phyloP scores from a whole-genome alignment of 23 tunicate species.

The Trididemnum miniatum region DNA sequence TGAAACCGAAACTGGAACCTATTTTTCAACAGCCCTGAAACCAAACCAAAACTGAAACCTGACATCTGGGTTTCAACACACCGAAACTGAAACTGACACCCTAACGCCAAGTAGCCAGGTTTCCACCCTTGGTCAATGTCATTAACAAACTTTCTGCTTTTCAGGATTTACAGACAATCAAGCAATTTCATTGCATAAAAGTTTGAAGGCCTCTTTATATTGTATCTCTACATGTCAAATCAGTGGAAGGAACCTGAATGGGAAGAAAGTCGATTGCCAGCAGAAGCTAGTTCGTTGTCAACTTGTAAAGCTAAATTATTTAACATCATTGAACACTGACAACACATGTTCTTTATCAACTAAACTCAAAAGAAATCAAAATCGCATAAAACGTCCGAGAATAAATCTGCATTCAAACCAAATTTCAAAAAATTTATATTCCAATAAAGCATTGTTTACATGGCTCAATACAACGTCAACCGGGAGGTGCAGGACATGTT shows the following conservation, averaged over 20 bases:
- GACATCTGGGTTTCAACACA: too few relatives aligned
- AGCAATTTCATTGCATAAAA: slow-evolving; percentile 60
- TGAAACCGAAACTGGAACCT: too few relatives aligned
- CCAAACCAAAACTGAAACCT: too few relatives aligned
- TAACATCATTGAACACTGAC: neutral
- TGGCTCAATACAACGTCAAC: slow-evolving; percentile 93
- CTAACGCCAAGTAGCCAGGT: too few relatives aligned
- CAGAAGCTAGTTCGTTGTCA: slow-evolving; percentile 41
- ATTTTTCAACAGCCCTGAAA: too few relatives aligned
- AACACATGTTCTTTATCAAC: neutral
- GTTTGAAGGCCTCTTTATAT: slow-evolving; percentile 60
- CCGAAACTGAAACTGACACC: too few relatives aligned
- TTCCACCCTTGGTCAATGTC: too few relatives aligned
- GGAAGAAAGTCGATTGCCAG: slow-evolving; percentile 42
- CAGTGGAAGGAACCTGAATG: slow-evolving; percentile 46
- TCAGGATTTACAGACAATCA: slow-evolving; percentile 59
- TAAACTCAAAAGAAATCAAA: neutral
- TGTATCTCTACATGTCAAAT: slow-evolving; percentile 57
- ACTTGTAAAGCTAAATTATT: neutral
- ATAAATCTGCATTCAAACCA: neutral
- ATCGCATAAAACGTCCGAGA: neutral
- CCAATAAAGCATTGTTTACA: neutral
- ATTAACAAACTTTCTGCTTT: neutral
- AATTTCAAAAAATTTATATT: neutral
- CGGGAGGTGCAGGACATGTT: slow-evolving; percentile 94